Percentiles rank a stretch among this genome's conserved stretches.
These are phyloP conservation scores for Erithacus rubecula DNA, from an alignment of 2,797 vertebrate species.

Conservation along the genomic window DNA sequence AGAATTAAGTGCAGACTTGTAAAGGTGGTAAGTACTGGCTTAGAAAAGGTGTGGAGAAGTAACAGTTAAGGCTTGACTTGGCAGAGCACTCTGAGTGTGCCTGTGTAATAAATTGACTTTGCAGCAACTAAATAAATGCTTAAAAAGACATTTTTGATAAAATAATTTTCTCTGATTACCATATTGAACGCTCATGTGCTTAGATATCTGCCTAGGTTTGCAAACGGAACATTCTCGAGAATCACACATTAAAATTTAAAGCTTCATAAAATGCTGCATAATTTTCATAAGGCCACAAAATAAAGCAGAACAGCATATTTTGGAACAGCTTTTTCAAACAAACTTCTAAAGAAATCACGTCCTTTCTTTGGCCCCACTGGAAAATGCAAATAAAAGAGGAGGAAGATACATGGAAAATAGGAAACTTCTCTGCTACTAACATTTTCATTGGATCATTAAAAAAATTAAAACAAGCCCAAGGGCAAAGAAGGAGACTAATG, in stretches of 20 bases:
- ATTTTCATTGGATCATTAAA: not conserved
- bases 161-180: not conserved
- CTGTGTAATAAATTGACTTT: not conserved
- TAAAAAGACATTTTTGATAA: not conserved
- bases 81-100: not conserved
- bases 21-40: not conserved
- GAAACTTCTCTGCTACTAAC: not conserved
- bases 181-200: not conserved
- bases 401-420: not conserved
- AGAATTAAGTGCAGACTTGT: not conserved
- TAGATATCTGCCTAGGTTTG: not conserved
- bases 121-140: not conserved
- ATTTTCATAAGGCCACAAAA: slow-evolving; percentile 12
- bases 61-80: not conserved
- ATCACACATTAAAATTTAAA: slow-evolving; percentile 18
- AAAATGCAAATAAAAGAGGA: slow-evolving; percentile 18
- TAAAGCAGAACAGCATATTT: not conserved
- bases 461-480: not conserved
- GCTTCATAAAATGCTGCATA: not conserved
- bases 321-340: not conserved
- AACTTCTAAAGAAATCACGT: not conserved
- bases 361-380: not conserved
- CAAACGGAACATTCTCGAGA: not conserved
- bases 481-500: not conserved
- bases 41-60: not conserved